These are phyloP conservation scores for Mycteria americana DNA, from an alignment of 2,797 vertebrate species.

Conservation along the genomic window DNA sequence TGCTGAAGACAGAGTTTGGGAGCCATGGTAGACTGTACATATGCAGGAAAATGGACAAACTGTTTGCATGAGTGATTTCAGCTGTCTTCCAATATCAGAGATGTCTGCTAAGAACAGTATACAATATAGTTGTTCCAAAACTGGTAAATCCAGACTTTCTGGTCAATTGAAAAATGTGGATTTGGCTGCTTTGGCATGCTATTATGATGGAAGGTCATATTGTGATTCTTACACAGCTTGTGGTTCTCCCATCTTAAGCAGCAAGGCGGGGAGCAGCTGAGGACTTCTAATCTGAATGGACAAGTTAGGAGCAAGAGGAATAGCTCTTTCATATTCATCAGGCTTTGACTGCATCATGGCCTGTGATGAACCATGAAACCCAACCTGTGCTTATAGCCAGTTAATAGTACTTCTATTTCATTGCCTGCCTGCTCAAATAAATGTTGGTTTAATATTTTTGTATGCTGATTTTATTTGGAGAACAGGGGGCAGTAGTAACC, in stretches of 20 bases:
- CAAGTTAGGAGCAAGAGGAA: neutral
- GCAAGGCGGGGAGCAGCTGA: neutral
- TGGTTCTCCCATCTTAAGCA: neutral
- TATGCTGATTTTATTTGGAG: neutral
- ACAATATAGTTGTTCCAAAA: neutral
- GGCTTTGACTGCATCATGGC: neutral
- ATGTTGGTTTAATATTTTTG: neutral
- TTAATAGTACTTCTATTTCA: neutral
- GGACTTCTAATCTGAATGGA: neutral
- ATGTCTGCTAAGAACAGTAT: neutral
- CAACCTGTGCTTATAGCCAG: neutral
- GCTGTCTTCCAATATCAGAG: neutral
- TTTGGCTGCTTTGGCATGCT: neutral
- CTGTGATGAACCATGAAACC: neutral
- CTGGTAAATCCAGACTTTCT: neutral
- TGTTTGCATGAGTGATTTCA: neutral
- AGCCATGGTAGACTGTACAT: neutral
- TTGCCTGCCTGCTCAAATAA: neutral
- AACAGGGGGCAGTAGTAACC: neutral
- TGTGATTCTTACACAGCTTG: neutral
- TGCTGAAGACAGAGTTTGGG: neutral
- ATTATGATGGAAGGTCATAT: neutral
- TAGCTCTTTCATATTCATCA: neutral
- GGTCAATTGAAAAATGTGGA: neutral
- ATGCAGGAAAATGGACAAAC: neutral